Conservation (phyloP, 2,797 vertebrate species). For the Pygocentrus nattereri region DNA sequence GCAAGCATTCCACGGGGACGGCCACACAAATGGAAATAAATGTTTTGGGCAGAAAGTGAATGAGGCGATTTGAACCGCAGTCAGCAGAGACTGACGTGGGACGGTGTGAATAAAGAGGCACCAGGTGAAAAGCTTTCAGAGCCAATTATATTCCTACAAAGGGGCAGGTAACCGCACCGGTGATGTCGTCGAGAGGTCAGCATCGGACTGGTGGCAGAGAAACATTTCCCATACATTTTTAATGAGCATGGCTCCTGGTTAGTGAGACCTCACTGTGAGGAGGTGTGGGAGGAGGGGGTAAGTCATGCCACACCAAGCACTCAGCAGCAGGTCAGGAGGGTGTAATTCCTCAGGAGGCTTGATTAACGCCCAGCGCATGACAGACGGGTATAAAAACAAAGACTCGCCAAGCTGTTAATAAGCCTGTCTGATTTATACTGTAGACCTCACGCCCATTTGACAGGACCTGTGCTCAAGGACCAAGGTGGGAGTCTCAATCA, state of each 20-base stretch:
- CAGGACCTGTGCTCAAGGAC: slow-evolving; percentile 50
- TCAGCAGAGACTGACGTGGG: slow-evolving; percentile 59
- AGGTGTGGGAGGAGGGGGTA: slow-evolving; percentile 18
- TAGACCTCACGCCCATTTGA: slow-evolving; percentile 48
- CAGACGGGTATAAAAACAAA: slow-evolving; percentile 55
- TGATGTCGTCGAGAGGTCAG: slow-evolving; percentile 28
- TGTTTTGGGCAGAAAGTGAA: slow-evolving; percentile 67
- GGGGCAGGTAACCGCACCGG: slow-evolving; percentile 18
- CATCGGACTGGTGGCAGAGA: background rate
- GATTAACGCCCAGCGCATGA: slow-evolving; percentile 49
- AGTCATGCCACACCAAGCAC: slow-evolving; percentile 46
- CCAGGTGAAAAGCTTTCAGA: slow-evolving; percentile 48
- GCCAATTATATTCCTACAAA: slow-evolving; percentile 57
- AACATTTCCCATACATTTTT: slow-evolving; percentile 53
- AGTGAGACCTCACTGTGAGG: slow-evolving; percentile 3
- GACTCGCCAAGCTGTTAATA: slow-evolving; percentile 60
- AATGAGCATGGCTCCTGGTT: slow-evolving; percentile 37
- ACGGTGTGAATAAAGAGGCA: slow-evolving; percentile 17
- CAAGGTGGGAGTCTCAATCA: slow-evolving; percentile 56
- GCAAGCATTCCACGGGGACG: slow-evolving; percentile 49
- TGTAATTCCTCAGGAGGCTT: slow-evolving; percentile 57
- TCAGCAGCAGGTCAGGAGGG: slow-evolving; percentile 26
- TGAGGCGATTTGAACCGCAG: slow-evolving; percentile 63
- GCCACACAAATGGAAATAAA: slow-evolving; percentile 72
- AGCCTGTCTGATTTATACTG: slow-evolving; percentile 65